phyloP scores from a whole-genome alignment of 2,113 vertebrate genomes.

The Oryctolagus cuniculus region mOryCun1.1 NC_091445.1:95940501-95941000 shows the following conservation, averaged over 20 bases:
- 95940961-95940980: not conserved
- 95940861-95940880: slow-evolving; percentile 52
- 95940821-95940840: slow-evolving; percentile 52
- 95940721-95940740: slow-evolving; percentile 64
- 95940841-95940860: slow-evolving; percentile 67
- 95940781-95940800: slow-evolving; percentile 52
- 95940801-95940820: slow-evolving; percentile 52
- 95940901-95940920: slow-evolving; percentile 61
- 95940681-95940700: slow-evolving; percentile 71
- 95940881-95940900: slow-evolving; percentile 27
- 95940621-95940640: slow-evolving; percentile 66
- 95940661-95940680: slow-evolving; percentile 79
- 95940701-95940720: slow-evolving; percentile 71
- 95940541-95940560: not conserved
- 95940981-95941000: slow-evolving; percentile 43
- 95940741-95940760: slow-evolving; percentile 72
- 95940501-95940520: accelerated
- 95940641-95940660: slow-evolving; percentile 66
- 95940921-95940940: slow-evolving; percentile 55
- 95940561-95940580: slow-evolving; percentile 30
- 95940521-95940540: not conserved
- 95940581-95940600: slow-evolving; percentile 42
- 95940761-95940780: slow-evolving; percentile 58
- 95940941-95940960: not conserved
- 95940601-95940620: slow-evolving; percentile 61